Base-by-base conservation (phyloP, 2,888 invertebrate species). In the Entomobrya proxima region DNA sequence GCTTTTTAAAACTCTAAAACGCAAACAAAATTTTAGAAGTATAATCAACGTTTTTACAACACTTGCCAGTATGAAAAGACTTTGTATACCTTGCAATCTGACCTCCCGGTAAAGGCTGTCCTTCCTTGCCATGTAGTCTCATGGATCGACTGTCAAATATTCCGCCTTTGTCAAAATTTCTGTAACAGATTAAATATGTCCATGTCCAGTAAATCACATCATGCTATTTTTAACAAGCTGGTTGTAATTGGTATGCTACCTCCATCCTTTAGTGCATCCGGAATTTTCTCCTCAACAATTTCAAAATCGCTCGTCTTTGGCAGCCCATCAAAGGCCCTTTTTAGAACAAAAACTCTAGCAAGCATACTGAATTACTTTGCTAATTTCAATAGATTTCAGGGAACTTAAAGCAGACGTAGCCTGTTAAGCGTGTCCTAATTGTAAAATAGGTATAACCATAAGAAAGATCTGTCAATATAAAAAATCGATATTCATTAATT, bases 71-170 rank as follows among this genome's bases (percentile, higher is more conserved):
- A 7, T 40, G 55, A 37, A 24, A 7, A 9, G 3, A 2, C 74
- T 52, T 6, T 24, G 1, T 52, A n/a, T 92, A 95, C 95, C 94
- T 94, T n/a, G 94, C 95, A 55, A 96, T 94, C 92, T 95, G 95
- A 76, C 93, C 92, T 32, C 95, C 95, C 72, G 95, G 93, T 94
- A 96, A 95, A 58, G 94, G 94, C 7, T 92, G 92, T 0, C 95
- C 95, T 80, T 93, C 89, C 90, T 93, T 93, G 13, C 91, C 88
- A 35, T 80, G 52, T 13, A 81, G 69, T 40, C 90, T 61, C 94
- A 95, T 95, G 96, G 95, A 91, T 96, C 96, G n/a, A 95, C 95
- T 88, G 95, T 95, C 0, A 95, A 91, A 91, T 93, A 95, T 90
- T 94, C 93, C 1, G 95, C 95, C 92, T 95, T 93, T 0, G 94